Percentiles rank a stretch among this genome's conserved stretches.
phyloP scores from a whole-genome alignment of 2,888 invertebrate genomes.

The Tenthredo scrophulariae region DNA sequence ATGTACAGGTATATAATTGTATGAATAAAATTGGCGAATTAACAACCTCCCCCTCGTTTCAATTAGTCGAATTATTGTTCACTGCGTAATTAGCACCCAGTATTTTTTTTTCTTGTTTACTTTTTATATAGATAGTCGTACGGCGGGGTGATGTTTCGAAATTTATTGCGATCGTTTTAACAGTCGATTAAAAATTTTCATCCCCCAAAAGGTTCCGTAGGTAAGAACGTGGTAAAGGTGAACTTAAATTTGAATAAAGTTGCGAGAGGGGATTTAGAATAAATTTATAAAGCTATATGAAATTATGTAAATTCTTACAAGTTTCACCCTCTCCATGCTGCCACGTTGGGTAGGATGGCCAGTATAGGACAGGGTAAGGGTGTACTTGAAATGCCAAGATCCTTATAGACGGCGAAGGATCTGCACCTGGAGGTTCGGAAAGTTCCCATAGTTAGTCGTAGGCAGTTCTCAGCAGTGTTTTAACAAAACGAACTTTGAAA shows the following conservation, averaged over 20 bases:
- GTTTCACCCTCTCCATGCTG: conserved; percentile 48
- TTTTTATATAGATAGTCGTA: neutral
- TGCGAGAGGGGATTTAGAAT: conserved; percentile 57
- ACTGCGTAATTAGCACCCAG: too few relatives aligned
- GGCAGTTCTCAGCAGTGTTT: neutral
- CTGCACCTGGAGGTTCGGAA: conserved; percentile 13
- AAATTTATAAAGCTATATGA: conserved; percentile 64
- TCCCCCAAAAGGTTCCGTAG: neutral
- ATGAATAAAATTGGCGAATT: neutral
- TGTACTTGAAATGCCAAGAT: neutral
- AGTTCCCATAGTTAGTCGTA: conserved; percentile 6
- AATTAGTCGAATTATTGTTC: neutral
- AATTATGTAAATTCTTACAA: conserved; percentile 62
- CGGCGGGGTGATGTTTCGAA: neutral
- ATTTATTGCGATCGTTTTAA: neutral
- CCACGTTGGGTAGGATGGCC: conserved; percentile 6
- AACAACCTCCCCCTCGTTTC: neutral
- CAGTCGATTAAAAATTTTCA: conserved; percentile 3
- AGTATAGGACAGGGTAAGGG: neutral
- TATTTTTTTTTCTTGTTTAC: neutral
- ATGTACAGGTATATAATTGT: neutral
- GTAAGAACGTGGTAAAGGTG: neutral
- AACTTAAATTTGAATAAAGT: conserved; percentile 32
- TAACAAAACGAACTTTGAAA: conserved; percentile 2
- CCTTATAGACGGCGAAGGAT: neutral